Percentiles rank a stretch among this genome's conserved stretches.
Conservation (phyloP, 1,140 invertebrate genomes). For the Brachionus koreanus region DNA sequence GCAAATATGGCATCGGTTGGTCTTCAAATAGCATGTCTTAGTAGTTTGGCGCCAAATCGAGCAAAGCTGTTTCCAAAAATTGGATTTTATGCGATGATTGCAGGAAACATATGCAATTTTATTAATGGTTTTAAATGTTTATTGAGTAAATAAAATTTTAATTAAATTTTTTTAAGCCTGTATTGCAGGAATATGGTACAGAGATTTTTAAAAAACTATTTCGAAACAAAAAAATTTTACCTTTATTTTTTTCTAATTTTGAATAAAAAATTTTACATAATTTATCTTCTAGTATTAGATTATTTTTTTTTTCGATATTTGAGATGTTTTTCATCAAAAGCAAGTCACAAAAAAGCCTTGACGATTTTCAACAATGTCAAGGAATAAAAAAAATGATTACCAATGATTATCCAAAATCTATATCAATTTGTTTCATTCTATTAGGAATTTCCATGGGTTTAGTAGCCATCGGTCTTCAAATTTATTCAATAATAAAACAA, state of each 20-base stretch:
- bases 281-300: neutral
- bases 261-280: neutral
- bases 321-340: constrained; percentile 12
- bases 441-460: neutral
- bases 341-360: constrained; percentile 1
- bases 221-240: neutral
- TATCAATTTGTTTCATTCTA: neutral
- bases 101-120: constrained; percentile 79
- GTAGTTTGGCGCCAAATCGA: constrained; percentile 73
- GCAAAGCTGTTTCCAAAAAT: constrained; percentile 66
- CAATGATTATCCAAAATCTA: neutral
- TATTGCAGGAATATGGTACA: constrained; percentile 20
- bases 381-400: neutral
- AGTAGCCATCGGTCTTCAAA: neutral
- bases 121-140: constrained; percentile 64
- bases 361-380: neutral
- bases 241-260: neutral
- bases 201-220: neutral
- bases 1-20: constrained; percentile 85
- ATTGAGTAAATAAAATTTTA: neutral
- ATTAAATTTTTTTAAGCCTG: constrained; percentile 1
- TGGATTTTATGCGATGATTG: constrained; percentile 73
- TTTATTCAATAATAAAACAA: neutral
- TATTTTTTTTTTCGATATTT: neutral
- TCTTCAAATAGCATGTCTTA: constrained; percentile 75